Conservation (phyloP, 2,113 vertebrate genomes). For the Anhinga rufa region DNA sequence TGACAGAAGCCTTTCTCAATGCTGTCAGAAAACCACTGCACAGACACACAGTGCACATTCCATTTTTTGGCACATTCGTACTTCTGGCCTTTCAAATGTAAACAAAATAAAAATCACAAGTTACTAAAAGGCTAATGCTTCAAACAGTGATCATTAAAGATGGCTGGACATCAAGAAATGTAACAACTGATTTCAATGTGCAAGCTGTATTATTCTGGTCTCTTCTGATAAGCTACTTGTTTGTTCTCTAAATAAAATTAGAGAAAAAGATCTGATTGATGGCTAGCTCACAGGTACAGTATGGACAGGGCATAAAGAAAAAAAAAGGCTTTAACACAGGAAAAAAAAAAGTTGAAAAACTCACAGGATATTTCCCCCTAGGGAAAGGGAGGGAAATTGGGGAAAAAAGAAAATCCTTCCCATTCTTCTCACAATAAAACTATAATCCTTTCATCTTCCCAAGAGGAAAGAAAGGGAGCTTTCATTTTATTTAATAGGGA, state of each 20-base stretch:
- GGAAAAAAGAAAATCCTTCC: background rate
- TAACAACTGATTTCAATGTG: background rate
- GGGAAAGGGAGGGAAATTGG: background rate
- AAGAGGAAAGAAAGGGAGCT: background rate
- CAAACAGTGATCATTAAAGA: background rate
- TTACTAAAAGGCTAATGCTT: background rate
- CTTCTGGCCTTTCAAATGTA: slow-evolving; percentile 84
- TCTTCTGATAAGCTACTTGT: background rate
- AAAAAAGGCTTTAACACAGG: background rate
- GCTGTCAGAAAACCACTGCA: slow-evolving; percentile 95
- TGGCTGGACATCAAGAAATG: background rate
- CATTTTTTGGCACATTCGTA: slow-evolving; percentile 94
- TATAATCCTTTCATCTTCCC: background rate
- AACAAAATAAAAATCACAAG: background rate
- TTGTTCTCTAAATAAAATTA: background rate
- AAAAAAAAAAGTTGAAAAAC: background rate
- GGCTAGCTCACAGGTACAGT: background rate
- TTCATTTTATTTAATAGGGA: background rate
- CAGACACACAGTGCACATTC: slow-evolving; percentile 93
- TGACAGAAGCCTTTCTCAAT: slow-evolving; percentile 93
- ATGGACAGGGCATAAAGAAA: background rate
- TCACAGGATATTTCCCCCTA: background rate
- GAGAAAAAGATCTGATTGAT: background rate
- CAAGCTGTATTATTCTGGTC: background rate
- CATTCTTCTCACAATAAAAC: background rate